Evolutionary conservation across 2,797 vertebrate species (phyloP), one percentile per base, ranked within the genome.

Genomic region (Stomatorhinus walkeri): DNA sequence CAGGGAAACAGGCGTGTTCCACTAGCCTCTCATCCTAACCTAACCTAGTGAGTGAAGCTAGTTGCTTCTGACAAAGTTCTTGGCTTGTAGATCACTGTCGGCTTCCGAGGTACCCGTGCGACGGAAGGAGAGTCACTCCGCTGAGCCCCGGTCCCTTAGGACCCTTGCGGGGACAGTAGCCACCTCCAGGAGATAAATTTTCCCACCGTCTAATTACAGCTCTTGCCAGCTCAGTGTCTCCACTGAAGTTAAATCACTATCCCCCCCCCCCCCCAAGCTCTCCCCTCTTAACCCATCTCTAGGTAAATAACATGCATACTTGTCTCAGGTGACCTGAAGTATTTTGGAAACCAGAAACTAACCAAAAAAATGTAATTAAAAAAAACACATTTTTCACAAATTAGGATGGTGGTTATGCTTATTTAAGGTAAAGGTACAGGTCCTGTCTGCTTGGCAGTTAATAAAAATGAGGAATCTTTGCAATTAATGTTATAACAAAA

Each of bases 171-270:
- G 90, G 89, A 93, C 89, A 87, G 93, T 92, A 89, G 90, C 93
- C 91, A 89, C 93, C 89, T 89, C 93, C 92, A 85, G 88, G 91
- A 95, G 91, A 95, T 94, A 94, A 93, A 94, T 94, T 91, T 93
- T 91, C 91, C 92, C 91, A 92, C 93, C 92, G 91, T 89, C 94
- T 95, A 94, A 94, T 94, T 95, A 94, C 89, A 93, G 91, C 40
- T 83, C 90, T 94, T 92, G 92, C 87, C 93, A 93, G 94, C 91
- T 94, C 93, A 91, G 91, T 83, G 91, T 92, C 90, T 91, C 90
- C 92, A 92, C 61, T 91, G 91, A 91, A 91, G 92, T 91, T 93
- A 95, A 95, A 95, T 94, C 87, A 68, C 90, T 90, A 94, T n/a
- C 19, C 72, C 43, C 52, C 49, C 54, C 54, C 56, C 19, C 54